Percentiles rank a stretch among this genome's conserved stretches.
phyloP scores from a whole-genome alignment of 2,797 vertebrate genomes.

The Pogoniulus pusillus region DNA sequence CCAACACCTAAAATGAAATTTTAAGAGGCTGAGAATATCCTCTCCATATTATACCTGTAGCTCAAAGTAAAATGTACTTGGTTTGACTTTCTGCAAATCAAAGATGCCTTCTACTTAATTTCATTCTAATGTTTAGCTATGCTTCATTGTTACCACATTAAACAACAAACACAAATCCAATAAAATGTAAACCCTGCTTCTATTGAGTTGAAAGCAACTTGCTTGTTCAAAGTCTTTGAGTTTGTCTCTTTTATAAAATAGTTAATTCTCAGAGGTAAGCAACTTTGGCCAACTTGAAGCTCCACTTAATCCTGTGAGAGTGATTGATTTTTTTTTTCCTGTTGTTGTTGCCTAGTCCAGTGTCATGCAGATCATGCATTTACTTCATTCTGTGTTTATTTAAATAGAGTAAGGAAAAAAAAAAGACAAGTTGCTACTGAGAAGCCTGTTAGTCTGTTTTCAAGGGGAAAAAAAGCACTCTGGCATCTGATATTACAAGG shows the following conservation, averaged over 20 bases:
- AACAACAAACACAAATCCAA: constrained; percentile 62
- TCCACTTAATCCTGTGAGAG: constrained; percentile 27
- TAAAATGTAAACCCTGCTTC: constrained; percentile 61
- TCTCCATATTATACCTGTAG: not conserved
- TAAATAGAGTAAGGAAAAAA: not conserved
- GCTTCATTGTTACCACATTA: constrained; percentile 43
- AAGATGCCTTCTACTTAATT: constrained; percentile 39
- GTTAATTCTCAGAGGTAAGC: constrained; percentile 63
- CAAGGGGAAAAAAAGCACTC: not conserved
- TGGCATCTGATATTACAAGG: not conserved
- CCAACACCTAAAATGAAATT: not conserved
- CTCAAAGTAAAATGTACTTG: constrained; percentile 35
- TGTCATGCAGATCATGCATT: constrained; percentile 19
- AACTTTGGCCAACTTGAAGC: constrained; percentile 55
- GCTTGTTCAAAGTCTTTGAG: constrained; percentile 60
- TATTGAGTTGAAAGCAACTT: constrained; percentile 62
- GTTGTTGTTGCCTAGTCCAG: not conserved
- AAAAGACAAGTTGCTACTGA: not conserved
- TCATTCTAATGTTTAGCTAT: constrained; percentile 43
- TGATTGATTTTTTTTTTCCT: constrained; percentile 26
- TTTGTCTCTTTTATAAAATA: constrained; percentile 59
- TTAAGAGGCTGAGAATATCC: not conserved
- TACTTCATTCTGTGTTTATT: not conserved
- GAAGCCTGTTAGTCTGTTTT: not conserved
- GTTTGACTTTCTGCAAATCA: constrained; percentile 48